These are phyloP conservation scores for Amyelois transitella DNA, from an alignment of 1,140 invertebrate genomes.

Conservation along the genomic window DNA sequence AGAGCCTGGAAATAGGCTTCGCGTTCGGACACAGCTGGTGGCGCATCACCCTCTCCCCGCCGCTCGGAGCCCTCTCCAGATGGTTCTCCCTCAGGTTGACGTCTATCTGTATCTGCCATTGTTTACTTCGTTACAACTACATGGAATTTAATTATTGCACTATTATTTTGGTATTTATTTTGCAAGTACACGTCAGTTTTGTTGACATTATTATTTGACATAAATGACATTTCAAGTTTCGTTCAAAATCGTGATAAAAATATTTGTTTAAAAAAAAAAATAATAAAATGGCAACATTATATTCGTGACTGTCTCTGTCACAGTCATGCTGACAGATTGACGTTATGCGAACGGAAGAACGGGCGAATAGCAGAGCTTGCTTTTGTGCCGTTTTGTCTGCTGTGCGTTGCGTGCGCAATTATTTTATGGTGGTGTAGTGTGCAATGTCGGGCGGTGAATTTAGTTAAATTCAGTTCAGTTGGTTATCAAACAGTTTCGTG, in stretches of 20 bases:
- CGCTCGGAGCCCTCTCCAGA: conserved; percentile 8
- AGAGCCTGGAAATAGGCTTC: conserved; percentile 75
- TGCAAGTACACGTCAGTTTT: conserved; percentile 59
- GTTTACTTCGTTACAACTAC: conserved; percentile 13
- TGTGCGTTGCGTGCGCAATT: conserved; percentile 15
- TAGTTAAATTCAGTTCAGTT: conserved; percentile 4
- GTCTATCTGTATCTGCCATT: conserved; percentile 44
- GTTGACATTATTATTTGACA: conserved; percentile 1
- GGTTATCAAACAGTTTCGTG: neutral
- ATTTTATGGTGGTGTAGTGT: conserved; percentile 17
- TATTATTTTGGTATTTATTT: conserved; percentile 1
- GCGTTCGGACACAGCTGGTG: conserved; percentile 46
- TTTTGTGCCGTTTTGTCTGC: neutral
- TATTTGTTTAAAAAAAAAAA: too few relatives aligned
- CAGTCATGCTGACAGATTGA: conserved; percentile 5
- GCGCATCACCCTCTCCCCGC: conserved; percentile 25
- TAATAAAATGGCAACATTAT: neutral
- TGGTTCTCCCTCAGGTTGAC: conserved; percentile 16
- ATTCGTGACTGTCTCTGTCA: conserved; percentile 5
- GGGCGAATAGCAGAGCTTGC: neutral
- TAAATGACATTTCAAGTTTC: neutral
- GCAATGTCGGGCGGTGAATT: conserved; percentile 12
- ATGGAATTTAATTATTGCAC: conserved; percentile 1
- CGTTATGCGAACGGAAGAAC: conserved; percentile 8
- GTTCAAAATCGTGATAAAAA: neutral